Evolutionary conservation across 2,113 vertebrate species (phyloP), one percentile per base, ranked within the genome.

Genomic region (Calyptomena viridis): DNA sequence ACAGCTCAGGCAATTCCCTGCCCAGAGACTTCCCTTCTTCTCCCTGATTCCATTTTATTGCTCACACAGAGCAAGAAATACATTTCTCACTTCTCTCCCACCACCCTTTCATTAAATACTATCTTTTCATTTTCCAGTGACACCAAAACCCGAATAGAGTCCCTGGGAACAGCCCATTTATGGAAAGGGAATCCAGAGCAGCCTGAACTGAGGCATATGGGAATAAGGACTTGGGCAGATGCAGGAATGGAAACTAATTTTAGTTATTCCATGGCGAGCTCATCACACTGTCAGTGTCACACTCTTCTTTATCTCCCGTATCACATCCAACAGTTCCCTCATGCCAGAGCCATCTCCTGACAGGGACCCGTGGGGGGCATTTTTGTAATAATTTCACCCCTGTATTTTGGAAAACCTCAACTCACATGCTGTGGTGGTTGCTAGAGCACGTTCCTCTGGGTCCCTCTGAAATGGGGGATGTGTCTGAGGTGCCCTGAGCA

Each of bases 271-370:
- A 62, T 11, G 58, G 81, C 85, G 84, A 93, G 94, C 95, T 95
- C 96, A 96, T 95, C 97, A 96, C 95, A 95, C 96, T 94, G 95
- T 96, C 95, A 93, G 56, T 94, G 94, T 97, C 96, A 96, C 96
- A 94, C 94, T 84, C 90, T 31, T 74, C 89, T 73, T 95, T 97
- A 97, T 97, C 96, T 97, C 81, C 86, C 91, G 5, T 92, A 30
- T 96, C 93, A 49, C 89, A 62, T 37, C 74, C 95, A 73, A 60
- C 94, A 94, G 95, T 72, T 95, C 46, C 93, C 75, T 97, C 96
- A 96, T 78, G 68, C 80, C 69, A 66, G 86, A 94, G 91, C 77
- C 92, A 92, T 94, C 90, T 95, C 84, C 94, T 69, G 74, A 76
- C 76, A 87, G 93, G 60, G 62, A 67, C 86, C 30, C 1, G 56